Evolutionary conservation across 1,140 invertebrate species (phyloP).

Genomic region (Drosophila burlai): DNA sequence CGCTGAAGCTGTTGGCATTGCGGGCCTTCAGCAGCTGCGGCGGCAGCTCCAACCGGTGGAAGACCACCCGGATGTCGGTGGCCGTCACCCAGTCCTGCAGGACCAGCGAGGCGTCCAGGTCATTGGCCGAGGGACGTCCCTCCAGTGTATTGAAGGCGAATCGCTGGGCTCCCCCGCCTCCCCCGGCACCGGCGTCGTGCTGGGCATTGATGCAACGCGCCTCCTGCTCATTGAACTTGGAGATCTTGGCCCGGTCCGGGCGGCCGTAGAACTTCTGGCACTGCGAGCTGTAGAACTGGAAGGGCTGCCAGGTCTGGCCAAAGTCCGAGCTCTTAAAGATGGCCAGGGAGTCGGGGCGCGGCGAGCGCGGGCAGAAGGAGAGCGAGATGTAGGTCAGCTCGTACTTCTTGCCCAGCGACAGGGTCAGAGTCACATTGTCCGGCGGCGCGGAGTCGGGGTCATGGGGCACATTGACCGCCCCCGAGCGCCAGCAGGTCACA

Average conservation of each 20-base stretch:
- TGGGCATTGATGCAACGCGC: constrained; percentile 96
- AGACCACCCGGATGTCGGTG: constrained; percentile 97
- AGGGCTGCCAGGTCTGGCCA: constrained; percentile 97
- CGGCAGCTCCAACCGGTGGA: constrained; percentile 93
- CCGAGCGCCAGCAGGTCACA: constrained; percentile 98
- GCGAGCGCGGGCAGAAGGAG: constrained; percentile 95
- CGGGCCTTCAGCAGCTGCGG: constrained; percentile 73
- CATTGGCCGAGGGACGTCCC: constrained; percentile 96
- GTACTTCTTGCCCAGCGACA: constrained; percentile 98
- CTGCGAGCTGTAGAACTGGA: constrained; percentile 97
- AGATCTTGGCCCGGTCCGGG: constrained; percentile 93
- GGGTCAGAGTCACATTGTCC: constrained; percentile 96
- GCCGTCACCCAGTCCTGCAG: constrained; percentile 99
- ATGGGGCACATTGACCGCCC: constrained; percentile 91
- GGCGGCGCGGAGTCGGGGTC: constrained; percentile 90
- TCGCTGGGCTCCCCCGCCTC: constrained; percentile 88
- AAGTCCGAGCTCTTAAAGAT: constrained; percentile 98
- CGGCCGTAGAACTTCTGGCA: constrained; percentile 95
- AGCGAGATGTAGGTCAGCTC: constrained; percentile 98
- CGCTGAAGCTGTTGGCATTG: constrained; percentile 83
- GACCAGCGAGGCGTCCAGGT: constrained; percentile 98
- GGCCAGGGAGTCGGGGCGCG: constrained; percentile 97
- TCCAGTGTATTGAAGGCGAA: constrained; percentile 99
- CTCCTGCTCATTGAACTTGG: constrained; percentile 97
- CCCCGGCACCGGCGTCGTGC: constrained; percentile 87